Evolutionary conservation across 2,797 vertebrate genomes (phyloP), one percentile per base, ranked within the genome.

Genomic region (Hephaestus fuliginosus): DNA sequence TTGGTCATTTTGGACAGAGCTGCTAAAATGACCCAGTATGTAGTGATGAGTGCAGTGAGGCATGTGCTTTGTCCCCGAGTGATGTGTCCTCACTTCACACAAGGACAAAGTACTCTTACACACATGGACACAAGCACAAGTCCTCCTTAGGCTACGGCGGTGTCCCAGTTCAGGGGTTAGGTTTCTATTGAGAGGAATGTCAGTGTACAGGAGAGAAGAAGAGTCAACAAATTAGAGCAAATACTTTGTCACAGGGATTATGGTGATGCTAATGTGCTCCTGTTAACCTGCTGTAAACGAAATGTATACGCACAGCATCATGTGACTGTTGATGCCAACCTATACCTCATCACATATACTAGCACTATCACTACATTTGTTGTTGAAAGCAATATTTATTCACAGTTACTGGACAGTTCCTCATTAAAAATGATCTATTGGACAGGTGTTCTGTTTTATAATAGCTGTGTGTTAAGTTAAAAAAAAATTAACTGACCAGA

Each of bases 141-240:
- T 79, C 30, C 67, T 70, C 76, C 30, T 74, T 30, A 55, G 70
- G 60, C 76, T 53, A 82, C 51, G 68, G 87, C 64, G 80, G 86
- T 92, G 93, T 94, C 91, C 92, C 95, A 91, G 86, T 86, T 90
- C 94, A 74, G 66, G 72, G 90, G 89, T 95, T 91, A 75, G 39
- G 86, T 95, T 96, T 95, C 91, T 92, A 84, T 57, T 74, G 55
- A 76, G 85, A 91, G 93, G 87, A 94, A 93, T 94, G 86, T 87
- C 57, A n/a, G 20, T 56, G 48, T 44, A 49, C 53, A 77, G 65
- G 53, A 64, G 58, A 78, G 57, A 39, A 67, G 20, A 77, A 43
- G 22, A 74, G 58, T 70, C 18, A 44, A 53, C 44, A 84, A 85
- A 83, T 74, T 44, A 17, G 57, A 57, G 7, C 69, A 80, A 62